Conservation (phyloP, 2,888 invertebrate species). For the Leptothorax acervorum region DNA sequence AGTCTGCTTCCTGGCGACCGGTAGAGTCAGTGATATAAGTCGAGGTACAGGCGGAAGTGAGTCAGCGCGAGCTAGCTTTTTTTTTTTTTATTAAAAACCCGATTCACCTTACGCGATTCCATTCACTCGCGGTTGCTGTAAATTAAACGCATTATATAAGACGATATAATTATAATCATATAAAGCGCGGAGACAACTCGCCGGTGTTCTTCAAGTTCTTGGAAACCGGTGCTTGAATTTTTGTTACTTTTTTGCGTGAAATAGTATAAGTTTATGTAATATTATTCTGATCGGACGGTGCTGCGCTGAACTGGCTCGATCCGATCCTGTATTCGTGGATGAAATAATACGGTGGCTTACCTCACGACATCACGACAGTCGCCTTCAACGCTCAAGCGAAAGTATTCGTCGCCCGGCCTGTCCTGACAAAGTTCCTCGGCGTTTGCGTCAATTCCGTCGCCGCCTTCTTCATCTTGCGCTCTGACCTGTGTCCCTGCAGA, state of each 20-base stretch:
- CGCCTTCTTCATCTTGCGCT: constrained; percentile 90
- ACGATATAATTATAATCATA: neutral
- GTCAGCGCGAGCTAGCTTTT: constrained; percentile 31
- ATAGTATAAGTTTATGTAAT: neutral
- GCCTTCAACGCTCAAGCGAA: constrained; percentile 93
- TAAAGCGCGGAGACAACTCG: neutral
- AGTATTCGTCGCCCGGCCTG: constrained; percentile 96
- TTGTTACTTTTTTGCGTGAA: neutral
- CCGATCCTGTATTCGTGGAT: constrained; percentile 36
- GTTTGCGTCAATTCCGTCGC: constrained; percentile 87
- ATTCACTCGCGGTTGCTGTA: constrained; percentile 10
- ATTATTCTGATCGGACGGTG: neutral
- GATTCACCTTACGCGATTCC: constrained; percentile 31
- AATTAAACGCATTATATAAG: constrained; percentile 22
- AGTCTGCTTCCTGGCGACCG: constrained; percentile 30
- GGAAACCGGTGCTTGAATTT: neutral
- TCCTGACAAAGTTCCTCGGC: constrained; percentile 95
- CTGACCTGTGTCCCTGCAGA: constrained; percentile 83
- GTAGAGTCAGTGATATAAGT: constrained; percentile 12
- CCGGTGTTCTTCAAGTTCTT: constrained; percentile 10
- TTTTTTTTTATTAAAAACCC: constrained; percentile 7
- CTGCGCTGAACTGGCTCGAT: neutral
- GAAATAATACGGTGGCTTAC: constrained; percentile 85
- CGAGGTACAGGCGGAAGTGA: constrained; percentile 31
- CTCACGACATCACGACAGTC: constrained; percentile 98